Base-by-base conservation (phyloP, 2,888 invertebrate genomes). In the Callyntrura guangdongensis region DNA sequence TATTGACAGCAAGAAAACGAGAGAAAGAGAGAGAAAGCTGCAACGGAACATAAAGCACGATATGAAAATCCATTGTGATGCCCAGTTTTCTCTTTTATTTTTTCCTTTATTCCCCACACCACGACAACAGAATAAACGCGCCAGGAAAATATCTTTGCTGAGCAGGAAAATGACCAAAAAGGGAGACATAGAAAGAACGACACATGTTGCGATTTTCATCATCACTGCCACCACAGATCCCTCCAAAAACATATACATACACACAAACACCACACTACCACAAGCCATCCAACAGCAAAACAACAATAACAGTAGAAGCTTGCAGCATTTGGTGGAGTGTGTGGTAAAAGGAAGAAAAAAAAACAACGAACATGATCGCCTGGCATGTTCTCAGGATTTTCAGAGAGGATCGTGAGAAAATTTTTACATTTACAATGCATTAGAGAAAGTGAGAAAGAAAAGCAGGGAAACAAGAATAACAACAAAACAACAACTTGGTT, bases 161-260 rank as follows among this genome's bases (percentile, higher is more conserved):
- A 36, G 36, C 27, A 47, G 49, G 49, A 49, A 17, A 64, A 36
- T 36, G 49, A 67, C 59, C 27, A 61, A 61, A 53, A 64, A n/a
- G n/a, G n/a, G 27, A 72, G 45, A 61, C 25, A 45, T 61, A 59
- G 20, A 22, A 20, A 61, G 61, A 22, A 82, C 77, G 77, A 77
- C 77, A 77, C 77, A 77, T 77, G 77, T 77, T 77, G 77, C 77
- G 77, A 77, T 77, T 77, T 77, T 77, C 53, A 77, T 49, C 11
- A 8, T 22, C 20, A 47, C 17, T 9, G 49, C 6, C 22, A 74
- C 20, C 77, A 56, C 20, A 22, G 17, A 20, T 8, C 17, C 47
- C 20, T 22, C 17, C 2, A 0, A 22, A 9, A 22, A 0, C 67
- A 25, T 12, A 67, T n/a, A n/a, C n/a, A n/a, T n/a, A n/a, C n/a